Percentiles rank a stretch among this genome's conserved stretches.
Evolutionary conservation across 2,888 invertebrate species (phyloP).

Genomic region (Lumbricus terrestris): DNA sequence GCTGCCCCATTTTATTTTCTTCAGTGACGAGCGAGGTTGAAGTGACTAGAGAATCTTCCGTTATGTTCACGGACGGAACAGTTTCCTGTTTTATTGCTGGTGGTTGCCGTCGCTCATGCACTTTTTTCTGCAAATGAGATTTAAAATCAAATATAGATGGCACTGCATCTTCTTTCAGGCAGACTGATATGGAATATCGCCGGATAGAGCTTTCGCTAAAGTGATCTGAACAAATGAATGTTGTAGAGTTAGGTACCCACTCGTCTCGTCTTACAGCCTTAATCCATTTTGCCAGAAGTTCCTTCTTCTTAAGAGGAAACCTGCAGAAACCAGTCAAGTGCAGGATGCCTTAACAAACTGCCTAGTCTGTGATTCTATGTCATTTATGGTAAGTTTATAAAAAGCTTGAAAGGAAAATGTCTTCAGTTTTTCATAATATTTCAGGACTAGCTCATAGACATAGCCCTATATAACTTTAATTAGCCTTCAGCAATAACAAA

Average conservation of each 20-base stretch:
- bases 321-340: background rate
- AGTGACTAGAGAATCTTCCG: background rate
- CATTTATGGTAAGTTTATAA: too few species aligned
- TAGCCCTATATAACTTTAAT: too few species aligned
- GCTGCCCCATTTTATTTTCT: background rate
- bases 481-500: too few species aligned
- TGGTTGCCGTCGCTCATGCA: background rate
- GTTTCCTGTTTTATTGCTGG: background rate
- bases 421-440: too few species aligned
- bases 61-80: background rate
- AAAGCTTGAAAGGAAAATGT: too few species aligned
- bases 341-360: background rate
- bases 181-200: background rate
- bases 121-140: slow-evolving; percentile 3
- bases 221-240: background rate
- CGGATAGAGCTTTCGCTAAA: background rate
- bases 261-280: background rate
- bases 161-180: background rate
- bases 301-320: background rate
- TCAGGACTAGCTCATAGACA: too few species aligned
- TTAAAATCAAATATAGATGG: background rate
- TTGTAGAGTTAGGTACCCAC: background rate
- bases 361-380: too few species aligned
- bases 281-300: background rate
- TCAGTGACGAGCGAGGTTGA: background rate